Base-by-base conservation (phyloP, 2,113 vertebrate genomes). In the Origma solitaria region DNA sequence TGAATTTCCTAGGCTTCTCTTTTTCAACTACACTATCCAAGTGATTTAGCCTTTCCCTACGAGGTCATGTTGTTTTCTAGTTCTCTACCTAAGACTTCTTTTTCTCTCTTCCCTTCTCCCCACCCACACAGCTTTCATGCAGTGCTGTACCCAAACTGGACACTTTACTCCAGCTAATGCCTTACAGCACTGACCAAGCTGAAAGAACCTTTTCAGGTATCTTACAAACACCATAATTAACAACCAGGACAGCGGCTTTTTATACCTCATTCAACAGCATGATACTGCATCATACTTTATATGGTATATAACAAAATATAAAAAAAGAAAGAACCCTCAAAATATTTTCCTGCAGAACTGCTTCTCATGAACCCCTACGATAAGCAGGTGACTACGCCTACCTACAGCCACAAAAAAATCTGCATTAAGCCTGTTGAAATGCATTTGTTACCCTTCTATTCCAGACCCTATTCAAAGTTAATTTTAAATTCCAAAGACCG, bases 401-500 rank as follows among this genome's bases (percentile, higher is more conserved):
- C 65, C 60, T 70, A 78, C 38, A 58, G 20, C 20, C 42, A 92
- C 62, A 50, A 42, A 83, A 90, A 38, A 68, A 57, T 35, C 45
- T 90, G 31, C 68, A 85, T 58, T 60, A 72, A 68, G 28, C 7
- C 58, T 65, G 57, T 0, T 42, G 45, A 77, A 94, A 88, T 37
- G 31, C 7, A 49, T 45, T 79, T 56, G 17, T 42, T 94, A 83
- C 50, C 31, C 14, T 83, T 90, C 66, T 42, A 57, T 73, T 73
- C 23, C 4, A 5, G 9, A 45, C 8, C 3, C 11, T 88, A 83
- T 70, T 42, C 54, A 45, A 91, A 61, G 37, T 42, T 65, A 13
- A 77, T 88, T 95, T 88, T 70, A 73, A 85, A 95, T 88, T 88
- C 54, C n/a, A 15, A 86, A 90, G 23, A 79, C 62, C 42, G 85